A percentile compares a stretch with the other conserved stretches of the same genome.
phyloP scores from a whole-genome alignment of 2,888 invertebrate genomes.

The Syrista parreyssii region DNA sequence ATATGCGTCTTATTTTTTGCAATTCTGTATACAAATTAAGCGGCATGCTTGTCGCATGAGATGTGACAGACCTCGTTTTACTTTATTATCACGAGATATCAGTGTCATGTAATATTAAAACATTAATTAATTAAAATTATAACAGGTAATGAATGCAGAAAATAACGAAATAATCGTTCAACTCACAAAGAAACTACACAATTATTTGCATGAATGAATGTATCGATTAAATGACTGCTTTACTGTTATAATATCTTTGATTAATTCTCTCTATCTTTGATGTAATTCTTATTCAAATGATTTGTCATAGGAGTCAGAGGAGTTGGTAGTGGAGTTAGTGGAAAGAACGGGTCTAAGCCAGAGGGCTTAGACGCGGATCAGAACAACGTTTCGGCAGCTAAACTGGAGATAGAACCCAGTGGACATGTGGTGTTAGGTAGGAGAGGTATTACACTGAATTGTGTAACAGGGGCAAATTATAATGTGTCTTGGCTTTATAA shows the following conservation, averaged over 20 bases:
- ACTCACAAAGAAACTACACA: background rate
- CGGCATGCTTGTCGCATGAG: background rate
- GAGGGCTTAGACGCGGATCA: constrained; percentile 44
- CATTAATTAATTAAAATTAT: background rate
- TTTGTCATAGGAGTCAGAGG: constrained; percentile 48
- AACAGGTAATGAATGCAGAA: background rate
- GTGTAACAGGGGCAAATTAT: constrained; percentile 45
- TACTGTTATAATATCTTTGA: background rate
- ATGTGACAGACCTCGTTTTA: background rate
- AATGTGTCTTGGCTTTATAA: constrained; percentile 58
- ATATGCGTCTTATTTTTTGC: background rate
- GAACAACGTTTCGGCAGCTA: constrained; percentile 42
- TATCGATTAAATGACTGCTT: background rate
- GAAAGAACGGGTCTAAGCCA: constrained; percentile 49
- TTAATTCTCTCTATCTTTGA: too few species aligned
- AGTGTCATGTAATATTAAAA: background rate
- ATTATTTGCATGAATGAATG: background rate
- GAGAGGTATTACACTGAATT: constrained; percentile 54
- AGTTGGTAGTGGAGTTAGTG: constrained; percentile 47
- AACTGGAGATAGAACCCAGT: constrained; percentile 53
- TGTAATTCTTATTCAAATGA: background rate
- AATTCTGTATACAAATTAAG: background rate
- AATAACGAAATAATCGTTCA: background rate
- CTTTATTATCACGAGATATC: background rate
- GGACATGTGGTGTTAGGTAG: constrained; percentile 57